phyloP scores from a whole-genome alignment of 2,797 vertebrate species.

The Chaetodon trifasciatus region DNA sequence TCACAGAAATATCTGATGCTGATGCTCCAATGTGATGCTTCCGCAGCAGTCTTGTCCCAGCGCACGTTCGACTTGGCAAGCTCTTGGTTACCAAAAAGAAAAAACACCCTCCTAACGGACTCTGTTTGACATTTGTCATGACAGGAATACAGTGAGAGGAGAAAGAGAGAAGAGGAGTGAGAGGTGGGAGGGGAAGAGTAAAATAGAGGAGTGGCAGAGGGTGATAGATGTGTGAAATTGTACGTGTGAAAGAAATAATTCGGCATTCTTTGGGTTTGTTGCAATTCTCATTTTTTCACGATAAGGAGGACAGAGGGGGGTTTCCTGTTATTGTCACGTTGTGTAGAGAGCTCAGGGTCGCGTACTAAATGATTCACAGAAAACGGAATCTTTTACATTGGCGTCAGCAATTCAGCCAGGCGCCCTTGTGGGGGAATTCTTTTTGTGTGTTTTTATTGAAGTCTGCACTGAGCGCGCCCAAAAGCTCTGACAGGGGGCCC shows the following conservation, averaged over 20 bases:
- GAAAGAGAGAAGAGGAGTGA: conserved; percentile 62
- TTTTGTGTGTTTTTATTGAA: conserved; percentile 93
- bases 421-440: conserved; percentile 97
- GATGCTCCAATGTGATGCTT: conserved; percentile 81
- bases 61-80: conserved; percentile 77
- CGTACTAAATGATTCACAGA: conserved; percentile 96
- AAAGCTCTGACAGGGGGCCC: conserved; percentile 98
- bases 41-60: conserved; percentile 79
- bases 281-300: conserved; percentile 58
- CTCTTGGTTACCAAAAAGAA: conserved; percentile 70
- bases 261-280: conserved; percentile 64
- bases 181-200: conserved; percentile 62
- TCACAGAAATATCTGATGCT: conserved; percentile 86
- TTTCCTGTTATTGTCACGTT: conserved; percentile 88
- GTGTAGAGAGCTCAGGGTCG: conserved; percentile 90
- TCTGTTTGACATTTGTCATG: conserved; percentile 86
- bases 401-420: conserved; percentile 96
- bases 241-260: conserved; percentile 81
- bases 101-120: conserved; percentile 75
- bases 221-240: conserved; percentile 82
- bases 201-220: conserved; percentile 73
- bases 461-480: conserved; percentile 95
- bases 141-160: conserved; percentile 76
- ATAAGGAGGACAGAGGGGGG: conserved; percentile 64
- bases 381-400: conserved; percentile 98